Conservation (phyloP, 2,113 vertebrate genomes). For the Anser brachyrhynchus region DNA sequence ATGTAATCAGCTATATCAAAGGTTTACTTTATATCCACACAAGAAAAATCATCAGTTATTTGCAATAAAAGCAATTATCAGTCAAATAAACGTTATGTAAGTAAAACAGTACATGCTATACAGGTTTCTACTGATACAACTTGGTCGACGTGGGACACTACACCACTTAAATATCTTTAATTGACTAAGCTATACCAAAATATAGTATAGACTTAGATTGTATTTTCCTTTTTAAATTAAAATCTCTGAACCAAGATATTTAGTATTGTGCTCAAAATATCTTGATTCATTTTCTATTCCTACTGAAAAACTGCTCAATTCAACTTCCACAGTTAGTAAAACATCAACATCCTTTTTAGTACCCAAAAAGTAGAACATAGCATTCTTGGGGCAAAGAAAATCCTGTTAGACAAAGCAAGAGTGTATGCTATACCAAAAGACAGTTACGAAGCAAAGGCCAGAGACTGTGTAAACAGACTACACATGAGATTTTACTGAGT, state of each 20-base stretch:
- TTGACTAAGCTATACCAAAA: not conserved
- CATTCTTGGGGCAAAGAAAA: not conserved
- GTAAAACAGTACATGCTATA: not conserved
- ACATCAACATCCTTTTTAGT: not conserved
- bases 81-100: constrained; percentile 15
- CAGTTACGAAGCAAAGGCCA: not conserved
- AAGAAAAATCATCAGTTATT: not conserved
- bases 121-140: not conserved
- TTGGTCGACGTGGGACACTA: not conserved
- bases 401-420: not conserved
- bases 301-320: not conserved
- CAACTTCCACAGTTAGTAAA: not conserved
- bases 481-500: not conserved
- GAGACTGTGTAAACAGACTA: not conserved
- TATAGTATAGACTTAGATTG: not conserved
- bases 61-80: constrained; percentile 20
- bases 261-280: not conserved
- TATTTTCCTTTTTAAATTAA: not conserved
- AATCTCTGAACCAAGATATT: not conserved
- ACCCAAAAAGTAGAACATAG: not conserved
- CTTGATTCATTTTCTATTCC: not conserved
- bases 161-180: not conserved
- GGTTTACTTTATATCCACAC: not conserved
- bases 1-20: constrained; percentile 17
- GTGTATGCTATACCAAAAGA: not conserved